Evolutionary conservation across 2,888 invertebrate genomes (phyloP), one percentile per base, ranked within the genome.

Genomic region (Margaritifera margaritifera): DNA sequence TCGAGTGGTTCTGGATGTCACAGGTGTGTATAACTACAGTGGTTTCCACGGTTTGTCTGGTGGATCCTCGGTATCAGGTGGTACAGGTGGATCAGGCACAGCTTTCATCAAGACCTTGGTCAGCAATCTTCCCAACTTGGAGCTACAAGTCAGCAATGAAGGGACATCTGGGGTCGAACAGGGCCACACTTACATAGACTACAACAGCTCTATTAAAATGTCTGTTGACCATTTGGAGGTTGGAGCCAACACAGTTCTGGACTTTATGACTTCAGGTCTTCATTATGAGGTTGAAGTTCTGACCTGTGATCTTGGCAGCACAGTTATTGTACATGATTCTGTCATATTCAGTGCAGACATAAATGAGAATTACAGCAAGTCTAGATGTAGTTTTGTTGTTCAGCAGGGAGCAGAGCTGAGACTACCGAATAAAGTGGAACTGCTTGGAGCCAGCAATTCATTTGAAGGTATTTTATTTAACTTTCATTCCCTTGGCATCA

Each of bases 71-170:
- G 62, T 60, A 5, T 27, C 15, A 4, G 72, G 67, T 2, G 77
- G 74, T 52, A 69, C 80, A 8, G 84, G 84, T 42, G 83, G 82
- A 0, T 74, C 84, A 6, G 84, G 84, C 6, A 83, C 82, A 27
- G 77, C 81, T 11, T 76, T 65, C 60, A 65, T 78, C 4, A 54
- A 62, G 15, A 42, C 42, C 15, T 42, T 42, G 42, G 52, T 62
- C 52, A 72, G 64, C 56, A 72, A 72, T 60, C 60, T 76, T 1
- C 51, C 62, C 15, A 54, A 64, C 68, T 57, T 22, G 8, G 66
- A 77, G 27, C 63, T 78, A 4, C 58, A 64, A 42, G 42, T 72
- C 8, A 77, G 79, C 60, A 80, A 81, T 68, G 57, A 71, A 15
- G 68, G 68, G 51, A 67, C 66, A 6, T 54, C 60, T 25, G 75